phyloP scores from a whole-genome alignment of 2,888 invertebrate species.

The Cantharis nigra region DNA sequence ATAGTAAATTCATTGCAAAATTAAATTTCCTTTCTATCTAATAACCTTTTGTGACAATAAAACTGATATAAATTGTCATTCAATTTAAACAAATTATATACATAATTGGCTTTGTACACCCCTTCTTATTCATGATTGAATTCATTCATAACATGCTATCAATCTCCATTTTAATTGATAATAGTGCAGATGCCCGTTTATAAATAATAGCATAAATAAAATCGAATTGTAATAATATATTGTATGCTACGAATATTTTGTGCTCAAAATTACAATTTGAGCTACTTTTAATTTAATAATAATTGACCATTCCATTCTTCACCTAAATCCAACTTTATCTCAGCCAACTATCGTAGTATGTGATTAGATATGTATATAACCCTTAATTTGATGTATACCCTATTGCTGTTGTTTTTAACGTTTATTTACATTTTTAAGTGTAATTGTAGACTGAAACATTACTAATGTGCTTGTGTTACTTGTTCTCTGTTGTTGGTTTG shows the following conservation, averaged over 20 bases:
- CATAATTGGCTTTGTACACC: background rate
- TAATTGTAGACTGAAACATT: conserved; percentile 35
- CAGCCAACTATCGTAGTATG: background rate
- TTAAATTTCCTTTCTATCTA: background rate
- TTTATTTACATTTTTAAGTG: conserved; percentile 30
- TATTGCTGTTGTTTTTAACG: conserved; percentile 16
- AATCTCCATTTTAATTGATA: background rate
- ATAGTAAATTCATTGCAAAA: background rate
- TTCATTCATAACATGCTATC: background rate
- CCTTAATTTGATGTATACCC: conserved; percentile 15
- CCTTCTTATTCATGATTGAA: background rate
- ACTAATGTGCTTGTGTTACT: conserved; percentile 57
- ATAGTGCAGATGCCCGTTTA: background rate
- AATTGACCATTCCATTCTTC: background rate
- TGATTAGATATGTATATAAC: background rate
- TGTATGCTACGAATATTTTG: background rate
- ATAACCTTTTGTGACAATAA: background rate
- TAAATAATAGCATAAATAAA: background rate
- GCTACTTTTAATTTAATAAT: background rate
- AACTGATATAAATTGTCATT: background rate
- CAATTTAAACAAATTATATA: background rate
- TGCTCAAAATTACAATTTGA: background rate
- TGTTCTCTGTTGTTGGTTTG: conserved; percentile 56
- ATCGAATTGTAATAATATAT: background rate
- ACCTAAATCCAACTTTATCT: background rate